Conservation (phyloP, 2,888 invertebrate genomes). For the Galeruca laticollis region DNA sequence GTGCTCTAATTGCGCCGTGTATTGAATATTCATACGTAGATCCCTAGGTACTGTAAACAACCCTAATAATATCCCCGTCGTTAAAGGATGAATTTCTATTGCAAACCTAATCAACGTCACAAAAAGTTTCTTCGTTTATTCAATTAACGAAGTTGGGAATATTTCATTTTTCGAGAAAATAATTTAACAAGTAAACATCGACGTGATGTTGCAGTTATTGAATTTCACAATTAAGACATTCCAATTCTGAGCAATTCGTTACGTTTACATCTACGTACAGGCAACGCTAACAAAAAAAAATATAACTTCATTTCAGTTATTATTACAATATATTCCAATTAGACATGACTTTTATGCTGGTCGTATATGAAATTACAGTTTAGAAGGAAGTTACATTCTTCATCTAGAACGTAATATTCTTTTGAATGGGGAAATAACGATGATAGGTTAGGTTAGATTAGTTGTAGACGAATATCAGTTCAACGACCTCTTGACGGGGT, state of each 20-base stretch:
- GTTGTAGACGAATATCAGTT: too few species aligned
- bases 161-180: neutral
- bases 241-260: neutral
- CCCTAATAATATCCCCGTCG: slow-evolving; percentile 20
- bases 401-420: too few species aligned
- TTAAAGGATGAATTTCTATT: slow-evolving; percentile 23
- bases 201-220: neutral
- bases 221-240: slow-evolving; percentile 1
- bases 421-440: too few species aligned
- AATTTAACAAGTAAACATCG: neutral
- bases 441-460: too few species aligned
- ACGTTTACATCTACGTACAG: neutral
- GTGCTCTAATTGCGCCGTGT: slow-evolving; percentile 16
- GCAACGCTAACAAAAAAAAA: neutral
- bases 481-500: too few species aligned
- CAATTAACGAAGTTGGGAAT: slow-evolving; percentile 14
- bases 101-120: slow-evolving; percentile 30
- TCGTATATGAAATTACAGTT: neutral
- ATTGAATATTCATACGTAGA: slow-evolving; percentile 29
- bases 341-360: neutral
- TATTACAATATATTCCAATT: neutral
- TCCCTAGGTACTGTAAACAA: slow-evolving; percentile 22
- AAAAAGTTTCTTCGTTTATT: slow-evolving; percentile 24
- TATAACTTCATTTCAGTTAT: neutral
- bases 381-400: too few species aligned